Conservation (phyloP, 2,113 vertebrate species). For the Taxidea taxus region DNA sequence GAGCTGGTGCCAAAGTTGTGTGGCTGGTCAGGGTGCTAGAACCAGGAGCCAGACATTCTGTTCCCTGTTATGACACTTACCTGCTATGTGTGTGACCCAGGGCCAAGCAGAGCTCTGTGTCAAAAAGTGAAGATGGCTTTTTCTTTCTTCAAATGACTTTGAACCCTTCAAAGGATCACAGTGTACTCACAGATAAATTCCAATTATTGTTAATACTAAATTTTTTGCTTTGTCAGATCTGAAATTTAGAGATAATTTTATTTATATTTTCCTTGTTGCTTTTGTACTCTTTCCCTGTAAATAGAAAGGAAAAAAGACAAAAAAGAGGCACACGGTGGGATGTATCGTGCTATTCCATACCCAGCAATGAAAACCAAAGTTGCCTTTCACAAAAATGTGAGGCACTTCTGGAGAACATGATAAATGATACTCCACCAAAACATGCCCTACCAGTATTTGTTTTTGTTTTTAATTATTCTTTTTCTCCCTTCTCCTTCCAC, state of each 20-base stretch:
- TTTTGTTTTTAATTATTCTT: background rate
- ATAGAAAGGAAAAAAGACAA: background rate
- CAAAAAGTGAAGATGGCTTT: background rate
- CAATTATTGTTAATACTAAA: background rate
- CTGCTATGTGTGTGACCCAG: background rate
- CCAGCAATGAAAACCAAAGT: background rate
- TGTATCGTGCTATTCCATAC: background rate
- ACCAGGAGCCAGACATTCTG: background rate
- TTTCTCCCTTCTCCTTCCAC: background rate
- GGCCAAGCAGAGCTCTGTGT: background rate
- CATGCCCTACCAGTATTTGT: background rate
- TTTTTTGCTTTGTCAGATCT: background rate
- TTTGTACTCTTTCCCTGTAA: background rate
- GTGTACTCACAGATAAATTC: background rate
- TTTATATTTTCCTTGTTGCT: slow-evolving; percentile 14
- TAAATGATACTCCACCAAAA: background rate
- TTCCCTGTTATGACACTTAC: background rate
- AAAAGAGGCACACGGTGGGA: background rate
- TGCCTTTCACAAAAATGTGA: background rate
- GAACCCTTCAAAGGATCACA: background rate
- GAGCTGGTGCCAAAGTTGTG: background rate
- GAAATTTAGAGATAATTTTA: background rate
- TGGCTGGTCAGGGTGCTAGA: background rate
- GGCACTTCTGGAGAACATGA: background rate
- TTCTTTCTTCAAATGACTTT: background rate